Evolutionary conservation across 2,888 invertebrate species (phyloP), one percentile per base, ranked within the genome.

Genomic region (Dasysyrphus albostriatus): DNA sequence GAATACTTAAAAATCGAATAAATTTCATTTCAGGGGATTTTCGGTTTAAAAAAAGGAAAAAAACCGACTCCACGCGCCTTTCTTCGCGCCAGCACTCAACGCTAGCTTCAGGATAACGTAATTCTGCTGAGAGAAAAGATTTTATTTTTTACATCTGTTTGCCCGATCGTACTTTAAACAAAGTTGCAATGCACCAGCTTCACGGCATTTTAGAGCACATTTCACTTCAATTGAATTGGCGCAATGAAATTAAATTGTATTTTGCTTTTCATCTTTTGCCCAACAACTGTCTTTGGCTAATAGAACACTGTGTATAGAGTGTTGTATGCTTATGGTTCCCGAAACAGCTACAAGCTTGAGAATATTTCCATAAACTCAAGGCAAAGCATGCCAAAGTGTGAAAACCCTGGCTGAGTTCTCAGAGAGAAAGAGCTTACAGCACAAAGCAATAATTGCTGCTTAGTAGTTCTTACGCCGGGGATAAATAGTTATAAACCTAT

Each of bases 231-330:
- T 82, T 87, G 87, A 87, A 87, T 87, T 83, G 83, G 70, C 16
- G 78, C 83, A 83, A 87, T 87, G 74, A 87, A 87, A 87, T 87
- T 87, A 87, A 87, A 87, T 83, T 87, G 74, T 87, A 72, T 83
- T 87, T 83, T 85, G 78, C 70, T 72, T 83, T 83, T 70, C 83
- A 70, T 63, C 78, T 85, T 54, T 59, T 73, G n/a, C 72, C 44
- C 29, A 67, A 65, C 29, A 67, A 65, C 73, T 61, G 42, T 82
- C 72, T 82, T 65, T 58, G 16, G 49, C 39, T 49, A 67, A 67
- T 34, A 67, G 34, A 34, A 65, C 34, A 19, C 2, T 34, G 4
- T 12, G 5, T 39, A 24, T 49, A 24, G 39, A 29, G 14, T 39
- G 24, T 12, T 49, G 54, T n/a, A 37, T n/a, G 14, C 44, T 54